Evolutionary conservation across 2,113 vertebrate genomes (phyloP).

Genomic region (Acanthisitta chloris): DNA sequence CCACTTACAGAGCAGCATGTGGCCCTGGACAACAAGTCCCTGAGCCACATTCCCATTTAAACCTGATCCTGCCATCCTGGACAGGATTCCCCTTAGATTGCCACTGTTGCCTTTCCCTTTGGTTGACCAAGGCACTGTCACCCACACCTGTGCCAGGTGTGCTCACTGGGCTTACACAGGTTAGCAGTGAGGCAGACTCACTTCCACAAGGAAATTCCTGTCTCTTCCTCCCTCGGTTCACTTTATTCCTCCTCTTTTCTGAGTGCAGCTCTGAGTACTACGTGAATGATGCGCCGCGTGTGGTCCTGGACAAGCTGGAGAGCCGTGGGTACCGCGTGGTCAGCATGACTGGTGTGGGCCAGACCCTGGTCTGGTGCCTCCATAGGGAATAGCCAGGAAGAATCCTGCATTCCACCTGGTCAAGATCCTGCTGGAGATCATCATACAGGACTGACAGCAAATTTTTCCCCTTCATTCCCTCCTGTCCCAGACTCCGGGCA

Average conservation of each 20-base stretch:
- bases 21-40: not conserved
- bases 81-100: not conserved
- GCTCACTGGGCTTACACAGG: accelerated
- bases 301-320: constrained; percentile 94
- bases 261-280: constrained; percentile 87
- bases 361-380: constrained; percentile 97
- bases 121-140: not conserved
- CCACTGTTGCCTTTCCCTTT: not conserved
- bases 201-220: not conserved
- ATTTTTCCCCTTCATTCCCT: not conserved
- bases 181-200: not conserved
- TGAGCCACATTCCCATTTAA: not conserved
- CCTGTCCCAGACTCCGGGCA: not conserved
- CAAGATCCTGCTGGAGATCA: not conserved
- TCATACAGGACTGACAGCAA: not conserved
- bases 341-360: constrained; percentile 94
- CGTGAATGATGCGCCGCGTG: constrained; percentile 87
- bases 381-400: constrained; percentile 77
- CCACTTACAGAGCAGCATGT: accelerated
- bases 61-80: accelerated
- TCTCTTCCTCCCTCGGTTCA: not conserved
- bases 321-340: constrained; percentile 85
- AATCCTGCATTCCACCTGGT: accelerated
- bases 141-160: accelerated
- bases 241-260: not conserved